Evolutionary conservation across 2,797 vertebrate genomes (phyloP), one percentile per base, ranked within the genome.

Genomic region (Malacoraja senta): DNA sequence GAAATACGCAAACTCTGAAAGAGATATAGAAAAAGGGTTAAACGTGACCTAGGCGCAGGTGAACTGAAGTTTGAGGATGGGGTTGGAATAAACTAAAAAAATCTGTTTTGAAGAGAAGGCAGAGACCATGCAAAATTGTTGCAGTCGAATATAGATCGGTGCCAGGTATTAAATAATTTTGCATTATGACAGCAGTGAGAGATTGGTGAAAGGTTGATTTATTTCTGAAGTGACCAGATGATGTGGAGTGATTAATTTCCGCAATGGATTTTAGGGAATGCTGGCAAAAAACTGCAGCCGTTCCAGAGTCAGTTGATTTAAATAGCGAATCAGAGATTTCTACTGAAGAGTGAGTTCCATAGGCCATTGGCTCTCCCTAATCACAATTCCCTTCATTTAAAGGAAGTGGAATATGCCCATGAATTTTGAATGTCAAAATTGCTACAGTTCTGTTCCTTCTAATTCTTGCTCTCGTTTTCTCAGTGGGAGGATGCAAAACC

Each of bases 401-500:
- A 24, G 38, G 53, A 53, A 83, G 19, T 83, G 80, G 80, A 53
- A 83, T 8, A 83, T 83, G 8, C 8, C 3, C 10, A 58, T 83
- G 8, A 68, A 63, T 71, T 90, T 35, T 26, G n/a, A 68, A 71
- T 65, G 32, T 58, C 26, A 79, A 9, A 83, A 13, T 24, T 58
- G 24, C 9, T 83, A 1, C 19, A 2, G 53, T 35, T 32, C 63
- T 35, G 61, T 68, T 68, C 63, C 38, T 9, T 7, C 19, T 71
- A 12, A 90, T 93, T 86, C 94, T 94, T 95, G 94, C 53, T 94
- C 94, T 94, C 21, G 12, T 26, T 0, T 0, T 93, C 65, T 93
- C 71, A 96, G 96, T 97, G 96, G 96, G 94, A 74, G 0, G 80
- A 83, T 1, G 94, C 94, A 93, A 93, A 96, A 91, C 94, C 93